phyloP scores from a whole-genome alignment of 2,797 vertebrate species.

The Argyrosomus regius region DNA sequence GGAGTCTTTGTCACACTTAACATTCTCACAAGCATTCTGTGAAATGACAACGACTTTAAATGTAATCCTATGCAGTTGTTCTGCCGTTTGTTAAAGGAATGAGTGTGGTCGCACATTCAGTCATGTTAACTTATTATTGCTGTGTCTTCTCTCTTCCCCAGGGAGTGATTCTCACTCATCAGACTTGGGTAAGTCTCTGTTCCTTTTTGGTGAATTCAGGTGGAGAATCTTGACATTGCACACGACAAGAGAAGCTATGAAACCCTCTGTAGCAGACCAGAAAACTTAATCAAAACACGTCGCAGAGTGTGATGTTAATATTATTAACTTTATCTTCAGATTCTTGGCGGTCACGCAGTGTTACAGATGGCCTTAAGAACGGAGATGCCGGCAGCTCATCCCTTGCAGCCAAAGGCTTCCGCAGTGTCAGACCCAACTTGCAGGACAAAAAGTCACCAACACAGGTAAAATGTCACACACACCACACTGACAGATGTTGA shows the following conservation, averaged over 20 bases:
- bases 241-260: neutral
- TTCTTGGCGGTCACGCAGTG: slow-evolving; percentile 92
- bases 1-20: slow-evolving; percentile 1
- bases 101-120: neutral
- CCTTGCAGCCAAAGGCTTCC: slow-evolving; percentile 97
- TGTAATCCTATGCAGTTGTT: neutral
- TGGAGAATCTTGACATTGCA: slow-evolving; percentile 1
- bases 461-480: slow-evolving; percentile 86
- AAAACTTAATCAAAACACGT: neutral
- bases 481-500: slow-evolving; percentile 12
- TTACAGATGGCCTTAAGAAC: slow-evolving; percentile 91
- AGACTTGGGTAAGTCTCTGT: slow-evolving; percentile 91
- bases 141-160: slow-evolving; percentile 74
- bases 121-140: slow-evolving; percentile 19
- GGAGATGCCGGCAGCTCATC: slow-evolving; percentile 93
- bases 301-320: neutral
- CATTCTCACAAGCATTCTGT: neutral
- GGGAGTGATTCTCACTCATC: slow-evolving; percentile 93
- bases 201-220: neutral
- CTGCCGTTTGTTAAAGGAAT: neutral
- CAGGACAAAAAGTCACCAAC: slow-evolving; percentile 94
- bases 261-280: neutral
- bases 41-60: neutral
- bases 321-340: slow-evolving; percentile 75
- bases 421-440: slow-evolving; percentile 95